Percentiles rank a stretch among this genome's conserved stretches.
phyloP scores from a whole-genome alignment of 2,797 vertebrate species.

The Microctenopoma lineatum region DNA sequence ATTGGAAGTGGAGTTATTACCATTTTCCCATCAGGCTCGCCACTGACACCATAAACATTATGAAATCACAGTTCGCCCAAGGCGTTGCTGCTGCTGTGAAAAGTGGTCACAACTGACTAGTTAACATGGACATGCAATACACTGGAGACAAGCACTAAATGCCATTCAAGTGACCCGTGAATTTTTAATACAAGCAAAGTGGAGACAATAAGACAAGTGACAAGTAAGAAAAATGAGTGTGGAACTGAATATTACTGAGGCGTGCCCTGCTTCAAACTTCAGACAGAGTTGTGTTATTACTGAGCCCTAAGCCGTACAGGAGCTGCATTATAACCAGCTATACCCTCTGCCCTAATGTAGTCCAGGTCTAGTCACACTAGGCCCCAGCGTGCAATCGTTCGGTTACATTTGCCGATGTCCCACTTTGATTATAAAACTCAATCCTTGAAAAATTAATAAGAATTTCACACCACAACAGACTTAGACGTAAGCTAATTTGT shows the following conservation, averaged over 20 bases:
- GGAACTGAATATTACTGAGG: conserved; percentile 57
- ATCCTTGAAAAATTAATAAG: conserved; percentile 38
- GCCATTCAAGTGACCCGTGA: conserved; percentile 81
- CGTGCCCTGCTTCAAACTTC: conserved; percentile 28
- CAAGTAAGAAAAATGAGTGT: conserved; percentile 50
- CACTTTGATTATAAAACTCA: conserved; percentile 27
- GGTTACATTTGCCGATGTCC: conserved; percentile 33
- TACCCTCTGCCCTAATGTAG: conserved; percentile 7
- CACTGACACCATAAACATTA: conserved; percentile 81
- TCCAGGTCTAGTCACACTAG: conserved; percentile 14
- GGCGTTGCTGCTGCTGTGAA: conserved; percentile 72
- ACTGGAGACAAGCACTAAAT: conserved; percentile 78
- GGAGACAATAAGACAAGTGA: conserved; percentile 77
- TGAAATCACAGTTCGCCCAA: conserved; percentile 78
- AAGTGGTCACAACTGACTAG: conserved; percentile 83
- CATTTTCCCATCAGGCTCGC: conserved; percentile 74
- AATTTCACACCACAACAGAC: conserved; percentile 54
- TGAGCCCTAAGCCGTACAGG: conserved; percentile 7
- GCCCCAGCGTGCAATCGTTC: conserved; percentile 29
- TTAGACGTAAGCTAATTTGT: conserved; percentile 64
- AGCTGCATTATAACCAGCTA: background rate
- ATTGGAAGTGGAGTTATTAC: conserved; percentile 72
- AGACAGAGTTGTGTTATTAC: conserved; percentile 9
- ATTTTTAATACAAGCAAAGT: conserved; percentile 81
- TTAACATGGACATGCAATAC: conserved; percentile 73